Base-by-base conservation (phyloP, 2,888 invertebrate species). In the Acholoe squamosa region DNA sequence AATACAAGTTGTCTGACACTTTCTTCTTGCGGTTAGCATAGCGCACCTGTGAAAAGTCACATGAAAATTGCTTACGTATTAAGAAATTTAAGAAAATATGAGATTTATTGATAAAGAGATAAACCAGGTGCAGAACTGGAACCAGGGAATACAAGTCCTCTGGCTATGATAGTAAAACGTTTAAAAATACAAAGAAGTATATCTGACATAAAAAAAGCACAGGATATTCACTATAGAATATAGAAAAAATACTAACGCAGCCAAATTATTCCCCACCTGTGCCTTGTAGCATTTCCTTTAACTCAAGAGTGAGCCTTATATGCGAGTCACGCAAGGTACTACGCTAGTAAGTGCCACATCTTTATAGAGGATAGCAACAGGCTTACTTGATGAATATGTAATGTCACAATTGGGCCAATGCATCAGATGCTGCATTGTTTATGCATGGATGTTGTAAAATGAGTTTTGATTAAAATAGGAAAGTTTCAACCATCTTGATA, bases 21-120 rank as follows among this genome's bases (percentile, higher is more conserved):
- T 88, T 93, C 52, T 84, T 93, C 67, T 77, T 86, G 1, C 86
- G 86, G 52, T 92, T 93, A 22, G 94, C 93, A 92, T 91, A 93
- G 0, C 92, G 91, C 10, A 94, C 92, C 94, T 94, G 91, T 19
- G 91, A 91, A 43, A 52, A 28, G 7, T 89, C 28, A 52, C 19
- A 19, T 10, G 19, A 19, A 89, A 52, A 89, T n/a, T 51, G 22
- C 10, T 10, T 80, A 80, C 10, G 10, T 25, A 71, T 25, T 10
- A n/a, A 25, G 25, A 12, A 19, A 16, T 25, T 71, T n/a, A 25
- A 33, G 7, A 14, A 31, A 31, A 14, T 77, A 5, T 33, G 10
- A 10, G 12, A 77, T 33, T 28, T 33, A 22, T 77, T 14, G 28
- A 31, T 25, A 77, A 12, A 14, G 14, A 12, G 12, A 5, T 31